These are phyloP conservation scores for Campaea margaritaria DNA, from an alignment of 2,888 invertebrate species.

Conservation along the genomic window DNA sequence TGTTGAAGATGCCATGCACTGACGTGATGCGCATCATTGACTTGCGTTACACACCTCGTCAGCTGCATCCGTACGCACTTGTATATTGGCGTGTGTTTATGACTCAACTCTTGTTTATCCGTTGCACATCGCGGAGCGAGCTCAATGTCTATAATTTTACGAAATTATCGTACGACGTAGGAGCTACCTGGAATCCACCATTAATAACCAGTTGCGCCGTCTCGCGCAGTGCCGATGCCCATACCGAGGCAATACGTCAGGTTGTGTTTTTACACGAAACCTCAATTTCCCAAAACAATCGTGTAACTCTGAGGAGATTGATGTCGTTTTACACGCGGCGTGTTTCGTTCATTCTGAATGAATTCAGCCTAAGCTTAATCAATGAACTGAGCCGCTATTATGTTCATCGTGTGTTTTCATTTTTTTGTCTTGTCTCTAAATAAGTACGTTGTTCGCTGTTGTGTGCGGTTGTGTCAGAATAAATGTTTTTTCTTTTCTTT, in stretches of 20 bases:
- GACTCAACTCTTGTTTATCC: constrained; percentile 60
- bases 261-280: background rate
- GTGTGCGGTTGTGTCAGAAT: no score
- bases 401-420: no score
- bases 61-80: constrained; percentile 35
- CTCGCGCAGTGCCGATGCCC: background rate
- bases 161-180: constrained; percentile 69
- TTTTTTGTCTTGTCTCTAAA: no score
- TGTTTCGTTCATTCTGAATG: background rate
- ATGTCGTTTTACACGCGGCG: background rate
- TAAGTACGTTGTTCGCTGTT: no score
- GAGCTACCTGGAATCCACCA: constrained; percentile 22
- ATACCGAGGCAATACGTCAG: constrained; percentile 46
- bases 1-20: constrained; percentile 33
- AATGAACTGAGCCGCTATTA: no score
- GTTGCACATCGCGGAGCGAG: constrained; percentile 49
- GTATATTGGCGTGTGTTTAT: constrained; percentile 42
- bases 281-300: background rate
- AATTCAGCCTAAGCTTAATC: background rate
- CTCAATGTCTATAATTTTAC: constrained; percentile 68
- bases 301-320: constrained; percentile 1
- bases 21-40: constrained; percentile 58
- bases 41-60: constrained; percentile 42
- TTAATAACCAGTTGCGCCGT: constrained; percentile 13
- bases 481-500: no score